A percentile compares a stretch with the other conserved stretches of the same genome.
phyloP scores from a whole-genome alignment of 1,140 invertebrate genomes.

The Oncopeltus fasciatus region DNA sequence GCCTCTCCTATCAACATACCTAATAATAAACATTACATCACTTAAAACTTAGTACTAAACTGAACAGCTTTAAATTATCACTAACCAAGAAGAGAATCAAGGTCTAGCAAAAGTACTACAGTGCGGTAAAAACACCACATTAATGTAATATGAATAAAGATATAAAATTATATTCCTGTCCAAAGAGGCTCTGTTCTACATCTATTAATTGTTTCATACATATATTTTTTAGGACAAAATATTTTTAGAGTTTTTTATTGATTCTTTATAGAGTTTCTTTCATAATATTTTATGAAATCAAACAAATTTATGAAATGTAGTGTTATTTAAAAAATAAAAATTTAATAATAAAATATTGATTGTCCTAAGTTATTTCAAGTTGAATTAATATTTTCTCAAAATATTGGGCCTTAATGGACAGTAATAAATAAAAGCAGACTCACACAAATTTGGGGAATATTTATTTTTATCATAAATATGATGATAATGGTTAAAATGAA shows the following conservation, averaged over 20 bases:
- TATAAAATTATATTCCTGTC: no score
- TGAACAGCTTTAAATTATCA: not conserved
- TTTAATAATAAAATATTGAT: not conserved
- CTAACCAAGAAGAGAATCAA: constrained; percentile 2
- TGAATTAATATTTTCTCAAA: not conserved
- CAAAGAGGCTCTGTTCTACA: not conserved
- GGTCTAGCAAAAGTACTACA: no score
- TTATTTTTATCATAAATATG: not conserved
- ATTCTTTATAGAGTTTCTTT: no score
- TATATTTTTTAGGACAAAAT: no score
- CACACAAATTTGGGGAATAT: not conserved
- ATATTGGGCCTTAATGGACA: constrained; percentile 1
- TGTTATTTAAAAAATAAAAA: no score
- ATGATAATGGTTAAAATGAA: not conserved
- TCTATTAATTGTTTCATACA: no score
- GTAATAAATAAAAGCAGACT: not conserved
- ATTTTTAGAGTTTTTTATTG: no score
- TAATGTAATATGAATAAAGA: no score
- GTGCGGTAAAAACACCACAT: no score
- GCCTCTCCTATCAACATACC: not conserved
- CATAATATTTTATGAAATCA: no score
- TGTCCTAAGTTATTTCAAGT: not conserved
- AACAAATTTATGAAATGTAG: no score
- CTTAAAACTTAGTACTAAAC: not conserved
- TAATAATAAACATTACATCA: not conserved